Conservation (phyloP, 2,797 vertebrate species). For the Alfaro cultratus region DNA sequence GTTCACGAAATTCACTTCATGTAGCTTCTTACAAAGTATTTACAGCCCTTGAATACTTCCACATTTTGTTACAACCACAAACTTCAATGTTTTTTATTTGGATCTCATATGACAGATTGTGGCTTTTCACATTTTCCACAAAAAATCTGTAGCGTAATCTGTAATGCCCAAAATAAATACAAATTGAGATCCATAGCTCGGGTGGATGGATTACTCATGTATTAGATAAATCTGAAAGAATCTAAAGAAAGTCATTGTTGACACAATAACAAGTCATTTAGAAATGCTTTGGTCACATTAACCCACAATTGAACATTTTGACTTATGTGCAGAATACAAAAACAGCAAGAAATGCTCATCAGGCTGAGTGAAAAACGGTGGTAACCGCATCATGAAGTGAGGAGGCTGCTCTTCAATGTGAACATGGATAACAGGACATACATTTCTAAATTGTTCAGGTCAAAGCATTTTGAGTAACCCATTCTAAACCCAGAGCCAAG, state of each 20-base stretch:
- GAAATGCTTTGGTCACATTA: not conserved
- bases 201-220: not conserved
- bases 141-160: not conserved
- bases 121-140: not conserved
- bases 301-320: not conserved
- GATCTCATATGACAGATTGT: not conserved
- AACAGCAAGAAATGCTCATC: not conserved
- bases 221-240: not conserved
- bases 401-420: not conserved
- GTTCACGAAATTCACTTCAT: constrained; percentile 24
- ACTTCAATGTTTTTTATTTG: not conserved
- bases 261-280: not conserved
- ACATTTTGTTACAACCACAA: not conserved
- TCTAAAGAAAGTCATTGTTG: not conserved
- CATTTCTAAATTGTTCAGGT: not conserved
- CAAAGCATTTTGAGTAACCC: not conserved
- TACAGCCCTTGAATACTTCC: not conserved
- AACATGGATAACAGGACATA: not conserved
- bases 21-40: not conserved
- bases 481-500: not conserved
- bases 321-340: not conserved
- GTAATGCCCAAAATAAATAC: not conserved
- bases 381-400: not conserved
- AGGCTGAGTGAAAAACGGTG: not conserved
- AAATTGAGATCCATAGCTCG: not conserved